Percentiles rank a stretch among this genome's conserved stretches.
Evolutionary conservation across 2,797 vertebrate species (phyloP).

Genomic region (Peromyscus nudipes): DNA sequence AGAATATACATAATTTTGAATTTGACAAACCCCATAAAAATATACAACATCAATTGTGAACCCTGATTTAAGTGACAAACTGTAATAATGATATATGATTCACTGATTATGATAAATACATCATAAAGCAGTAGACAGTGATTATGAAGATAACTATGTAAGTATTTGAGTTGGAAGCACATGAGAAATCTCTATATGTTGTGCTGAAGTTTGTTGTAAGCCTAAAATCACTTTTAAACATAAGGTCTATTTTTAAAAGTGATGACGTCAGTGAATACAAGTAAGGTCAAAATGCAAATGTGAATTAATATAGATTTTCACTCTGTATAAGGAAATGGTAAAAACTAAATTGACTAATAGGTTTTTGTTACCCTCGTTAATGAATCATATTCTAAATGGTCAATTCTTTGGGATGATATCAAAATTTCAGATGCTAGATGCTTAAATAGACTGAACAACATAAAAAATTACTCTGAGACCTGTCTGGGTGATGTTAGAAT

Average conservation of each 20-base stretch:
- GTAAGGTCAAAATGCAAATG: slow-evolving; percentile 11
- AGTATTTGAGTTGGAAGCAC: not conserved
- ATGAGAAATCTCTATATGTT: not conserved
- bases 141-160: not conserved
- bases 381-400: not conserved
- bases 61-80: not conserved
- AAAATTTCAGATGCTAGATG: not conserved
- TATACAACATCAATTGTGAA: not conserved
- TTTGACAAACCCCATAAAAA: not conserved
- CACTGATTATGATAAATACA: too few relatives aligned
- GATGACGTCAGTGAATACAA: not conserved
- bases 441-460: not conserved
- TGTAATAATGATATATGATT: not conserved
- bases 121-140: not conserved
- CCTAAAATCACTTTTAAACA: not conserved
- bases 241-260: not conserved
- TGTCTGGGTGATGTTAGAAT: not conserved
- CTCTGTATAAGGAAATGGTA: slow-evolving; percentile 21
- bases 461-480: not conserved
- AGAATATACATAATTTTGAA: not conserved
- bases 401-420: not conserved
- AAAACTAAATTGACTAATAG: slow-evolving; percentile 18
- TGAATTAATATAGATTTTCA: slow-evolving; percentile 47
- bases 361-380: not conserved
- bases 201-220: not conserved